These are phyloP conservation scores for Megaceryle maxima DNA, from an alignment of 2,113 vertebrate species.

Conservation along the genomic window DNA sequence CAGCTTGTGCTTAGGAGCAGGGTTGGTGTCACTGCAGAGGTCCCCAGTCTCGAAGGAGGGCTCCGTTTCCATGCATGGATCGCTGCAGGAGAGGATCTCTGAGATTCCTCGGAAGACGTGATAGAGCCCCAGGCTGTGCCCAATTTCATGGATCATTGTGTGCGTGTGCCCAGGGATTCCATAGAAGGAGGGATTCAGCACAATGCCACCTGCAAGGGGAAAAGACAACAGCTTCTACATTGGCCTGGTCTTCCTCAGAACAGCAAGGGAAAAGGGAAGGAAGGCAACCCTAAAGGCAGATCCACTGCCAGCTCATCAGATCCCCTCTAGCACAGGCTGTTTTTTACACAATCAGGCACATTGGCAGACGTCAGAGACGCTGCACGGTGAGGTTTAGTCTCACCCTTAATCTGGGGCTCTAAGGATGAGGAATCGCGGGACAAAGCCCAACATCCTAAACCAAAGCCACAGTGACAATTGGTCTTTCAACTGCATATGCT, in stretches of 20 bases:
- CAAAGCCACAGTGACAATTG: accelerated
- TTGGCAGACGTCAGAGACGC: background rate
- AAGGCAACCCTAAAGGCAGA: background rate
- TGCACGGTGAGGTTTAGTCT: background rate
- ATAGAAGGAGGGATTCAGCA: constrained; percentile 95
- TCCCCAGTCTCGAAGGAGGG: constrained; percentile 96
- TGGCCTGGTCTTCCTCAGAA: background rate
- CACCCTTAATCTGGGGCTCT: background rate
- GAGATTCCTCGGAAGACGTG: constrained; percentile 97
- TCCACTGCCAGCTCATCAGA: background rate
- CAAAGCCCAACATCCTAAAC: background rate
- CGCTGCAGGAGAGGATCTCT: constrained; percentile 95
- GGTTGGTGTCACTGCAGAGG: constrained; percentile 94
- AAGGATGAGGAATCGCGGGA: background rate
- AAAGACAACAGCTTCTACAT: background rate
- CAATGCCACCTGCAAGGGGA: constrained; percentile 80
- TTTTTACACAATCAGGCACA: background rate
- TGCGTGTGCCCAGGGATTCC: constrained; percentile 94
- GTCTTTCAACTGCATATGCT: background rate
- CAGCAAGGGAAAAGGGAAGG: background rate
- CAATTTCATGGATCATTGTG: constrained; percentile 98
- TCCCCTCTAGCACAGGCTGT: accelerated
- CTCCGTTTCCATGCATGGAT: constrained; percentile 94
- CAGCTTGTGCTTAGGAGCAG: constrained; percentile 92
- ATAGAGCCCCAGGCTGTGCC: constrained; percentile 95